phyloP scores from a whole-genome alignment of 2,888 invertebrate species.

The Seladonia tumulorum region DNA sequence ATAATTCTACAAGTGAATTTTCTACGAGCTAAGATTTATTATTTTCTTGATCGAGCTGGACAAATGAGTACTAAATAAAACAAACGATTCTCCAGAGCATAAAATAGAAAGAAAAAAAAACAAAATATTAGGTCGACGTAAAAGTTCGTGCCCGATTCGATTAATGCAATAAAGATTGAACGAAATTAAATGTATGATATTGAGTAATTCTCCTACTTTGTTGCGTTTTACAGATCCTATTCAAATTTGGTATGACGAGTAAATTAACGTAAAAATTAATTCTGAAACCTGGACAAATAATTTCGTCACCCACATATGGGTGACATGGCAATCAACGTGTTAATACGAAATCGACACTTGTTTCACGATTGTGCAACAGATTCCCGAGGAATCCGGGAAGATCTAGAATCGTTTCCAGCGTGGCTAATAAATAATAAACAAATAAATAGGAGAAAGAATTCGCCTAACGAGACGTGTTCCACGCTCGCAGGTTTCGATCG shows the following conservation, averaged over 20 bases:
- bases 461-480: slow-evolving; percentile 5
- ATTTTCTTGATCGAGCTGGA: neutral
- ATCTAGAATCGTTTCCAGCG: neutral
- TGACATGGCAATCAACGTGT: no score
- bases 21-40: neutral
- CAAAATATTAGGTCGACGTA: neutral
- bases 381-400: neutral
- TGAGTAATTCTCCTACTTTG: no score
- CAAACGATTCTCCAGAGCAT: neutral
- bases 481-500: neutral
- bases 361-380: neutral
- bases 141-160: no score
- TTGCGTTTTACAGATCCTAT: no score
- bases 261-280: no score
- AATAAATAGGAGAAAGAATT: neutral
- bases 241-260: no score
- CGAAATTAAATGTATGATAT: no score
- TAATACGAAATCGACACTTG: neutral
- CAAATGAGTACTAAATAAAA: neutral
- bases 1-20: neutral
- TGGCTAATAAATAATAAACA: neutral
- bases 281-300: no score
- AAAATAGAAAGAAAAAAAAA: neutral
- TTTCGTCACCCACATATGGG: no score
- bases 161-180: no score